phyloP scores from a whole-genome alignment of 2,888 invertebrate species.

The Pinctada fucata region DNA sequence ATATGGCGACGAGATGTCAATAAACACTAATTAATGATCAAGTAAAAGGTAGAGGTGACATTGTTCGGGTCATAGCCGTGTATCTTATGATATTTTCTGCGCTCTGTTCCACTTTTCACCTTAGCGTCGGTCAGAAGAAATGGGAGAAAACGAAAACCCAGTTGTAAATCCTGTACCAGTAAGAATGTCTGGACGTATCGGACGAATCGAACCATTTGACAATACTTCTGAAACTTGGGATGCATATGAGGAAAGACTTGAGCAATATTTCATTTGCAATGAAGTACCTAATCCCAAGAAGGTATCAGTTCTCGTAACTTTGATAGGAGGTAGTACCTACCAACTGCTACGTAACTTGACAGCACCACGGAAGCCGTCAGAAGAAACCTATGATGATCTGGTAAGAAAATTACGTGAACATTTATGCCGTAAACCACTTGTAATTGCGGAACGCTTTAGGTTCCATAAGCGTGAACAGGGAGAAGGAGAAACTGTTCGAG shows the following conservation, averaged over 20 bases:
- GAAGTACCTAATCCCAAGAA: constrained; percentile 20
- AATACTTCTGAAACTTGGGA: constrained; percentile 11
- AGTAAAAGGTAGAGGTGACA: too few species aligned
- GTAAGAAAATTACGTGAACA: constrained; percentile 6
- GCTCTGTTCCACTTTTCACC: too few species aligned
- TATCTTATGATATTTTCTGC: too few species aligned
- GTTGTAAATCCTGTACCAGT: background rate
- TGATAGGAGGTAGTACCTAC: constrained; percentile 29
- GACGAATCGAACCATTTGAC: constrained; percentile 19
- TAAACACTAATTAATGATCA: too few species aligned
- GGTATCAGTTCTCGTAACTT: constrained; percentile 14
- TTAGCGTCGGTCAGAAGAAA: background rate
- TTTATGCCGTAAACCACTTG: constrained; percentile 17
- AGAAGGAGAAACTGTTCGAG: constrained; percentile 8
- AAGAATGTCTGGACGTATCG: constrained; percentile 24
- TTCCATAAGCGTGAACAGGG: constrained; percentile 27
- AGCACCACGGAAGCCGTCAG: constrained; percentile 26
- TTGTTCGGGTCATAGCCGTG: too few species aligned
- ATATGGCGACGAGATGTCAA: too few species aligned
- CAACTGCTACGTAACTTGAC: constrained; percentile 14
- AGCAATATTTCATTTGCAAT: constrained; percentile 27
- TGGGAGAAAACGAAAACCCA: background rate
- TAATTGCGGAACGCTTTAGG: constrained; percentile 22
- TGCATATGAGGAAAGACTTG: constrained; percentile 18
- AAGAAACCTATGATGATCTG: constrained; percentile 14